phyloP scores from a whole-genome alignment of 2,797 vertebrate genomes.

The Propithecus deckenii region DNA sequence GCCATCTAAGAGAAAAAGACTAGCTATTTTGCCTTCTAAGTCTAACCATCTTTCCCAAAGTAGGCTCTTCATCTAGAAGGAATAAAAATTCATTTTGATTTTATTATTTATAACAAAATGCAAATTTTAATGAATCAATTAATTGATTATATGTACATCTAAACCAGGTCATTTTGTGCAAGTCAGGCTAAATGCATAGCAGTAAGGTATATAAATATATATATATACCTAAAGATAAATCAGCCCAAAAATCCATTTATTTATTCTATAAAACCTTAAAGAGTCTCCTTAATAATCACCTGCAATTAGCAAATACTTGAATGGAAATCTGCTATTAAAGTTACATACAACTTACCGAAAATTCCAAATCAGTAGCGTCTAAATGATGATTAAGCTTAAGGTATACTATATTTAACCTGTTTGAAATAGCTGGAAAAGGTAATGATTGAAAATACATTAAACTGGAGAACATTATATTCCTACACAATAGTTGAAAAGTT shows the following conservation, averaged over 20 bases:
- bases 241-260: constrained; percentile 9
- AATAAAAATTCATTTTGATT: not conserved
- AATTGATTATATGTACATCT: not conserved
- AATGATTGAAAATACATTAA: not conserved
- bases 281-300: constrained; percentile 26
- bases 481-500: not conserved
- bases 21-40: not conserved
- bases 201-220: not conserved
- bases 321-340: constrained; percentile 9
- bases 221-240: not conserved
- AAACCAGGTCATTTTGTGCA: constrained; percentile 2
- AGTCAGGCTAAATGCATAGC: constrained; percentile 3
- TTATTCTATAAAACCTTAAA: constrained; percentile 30
- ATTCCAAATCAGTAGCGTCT: not conserved
- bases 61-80: not conserved
- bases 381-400: not conserved
- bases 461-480: not conserved
- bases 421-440: not conserved
- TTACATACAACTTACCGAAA: constrained; percentile 15
- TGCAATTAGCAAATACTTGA: constrained; percentile 31
- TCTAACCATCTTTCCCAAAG: not conserved
- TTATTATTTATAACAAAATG: not conserved
- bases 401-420: not conserved
- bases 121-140: constrained; percentile 4
- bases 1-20: not conserved